phyloP scores from a whole-genome alignment of 2,888 invertebrate genomes.

The Philereme vetulata region DNA sequence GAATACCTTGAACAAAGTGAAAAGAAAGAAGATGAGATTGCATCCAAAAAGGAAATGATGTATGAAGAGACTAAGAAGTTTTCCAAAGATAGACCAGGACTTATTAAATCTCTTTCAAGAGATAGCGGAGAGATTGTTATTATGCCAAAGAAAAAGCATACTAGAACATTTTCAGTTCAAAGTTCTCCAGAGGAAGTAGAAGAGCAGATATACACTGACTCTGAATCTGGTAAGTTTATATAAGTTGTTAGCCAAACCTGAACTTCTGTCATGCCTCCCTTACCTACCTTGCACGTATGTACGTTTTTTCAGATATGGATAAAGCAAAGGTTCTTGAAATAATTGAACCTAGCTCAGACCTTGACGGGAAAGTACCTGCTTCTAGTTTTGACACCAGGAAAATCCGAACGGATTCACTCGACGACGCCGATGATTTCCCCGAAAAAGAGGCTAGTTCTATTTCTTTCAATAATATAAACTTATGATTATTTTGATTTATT shows the following conservation, averaged over 20 bases:
- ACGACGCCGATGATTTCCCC: conserved; percentile 81
- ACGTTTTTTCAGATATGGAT: conserved; percentile 71
- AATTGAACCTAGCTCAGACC: conserved; percentile 76
- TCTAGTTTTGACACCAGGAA: conserved; percentile 77
- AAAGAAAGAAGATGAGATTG: conserved; percentile 53
- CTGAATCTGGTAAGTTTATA: conserved; percentile 71
- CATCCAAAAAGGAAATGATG: conserved; percentile 58
- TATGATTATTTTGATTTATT: neutral
- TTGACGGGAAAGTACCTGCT: conserved; percentile 63
- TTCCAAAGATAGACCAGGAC: conserved; percentile 67
- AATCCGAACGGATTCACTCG: conserved; percentile 77
- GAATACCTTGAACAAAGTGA: conserved; percentile 62
- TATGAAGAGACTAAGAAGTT: conserved; percentile 63
- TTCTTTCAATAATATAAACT: neutral
- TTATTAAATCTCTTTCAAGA: conserved; percentile 76
- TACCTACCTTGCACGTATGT: neutral
- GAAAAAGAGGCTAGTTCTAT: conserved; percentile 67
- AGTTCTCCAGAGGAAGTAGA: conserved; percentile 82
- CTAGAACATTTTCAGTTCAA: conserved; percentile 78
- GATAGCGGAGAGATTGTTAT: conserved; percentile 78
- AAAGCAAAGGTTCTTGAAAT: conserved; percentile 81
- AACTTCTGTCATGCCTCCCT: neutral
- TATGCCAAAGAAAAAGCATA: conserved; percentile 78
- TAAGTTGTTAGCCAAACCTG: neutral
- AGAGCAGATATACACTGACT: conserved; percentile 81